These are phyloP conservation scores for Phaethornis superciliosus DNA, from an alignment of 2,113 vertebrate species.

Conservation along the genomic window DNA sequence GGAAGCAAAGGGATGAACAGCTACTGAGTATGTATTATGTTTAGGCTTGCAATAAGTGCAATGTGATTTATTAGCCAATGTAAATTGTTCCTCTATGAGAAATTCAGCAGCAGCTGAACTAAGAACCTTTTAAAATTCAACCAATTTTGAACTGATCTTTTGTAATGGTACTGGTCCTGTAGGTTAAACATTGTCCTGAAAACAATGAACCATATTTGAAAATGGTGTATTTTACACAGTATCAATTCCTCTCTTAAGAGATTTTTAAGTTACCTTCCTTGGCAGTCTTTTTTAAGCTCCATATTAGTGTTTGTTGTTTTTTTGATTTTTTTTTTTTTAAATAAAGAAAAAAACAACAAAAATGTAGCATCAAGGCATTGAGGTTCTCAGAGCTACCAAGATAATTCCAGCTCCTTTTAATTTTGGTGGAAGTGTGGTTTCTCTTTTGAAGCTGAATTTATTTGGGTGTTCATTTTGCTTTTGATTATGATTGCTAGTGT, in stretches of 20 bases:
- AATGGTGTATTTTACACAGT: neutral
- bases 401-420: neutral
- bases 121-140: neutral
- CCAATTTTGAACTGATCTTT: neutral
- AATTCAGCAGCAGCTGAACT: neutral
- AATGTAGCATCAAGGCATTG: neutral
- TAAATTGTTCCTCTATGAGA: neutral
- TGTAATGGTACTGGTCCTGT: neutral
- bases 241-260: neutral
- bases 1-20: constrained; percentile 96
- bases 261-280: neutral
- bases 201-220: neutral
- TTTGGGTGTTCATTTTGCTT: neutral
- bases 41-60: neutral
- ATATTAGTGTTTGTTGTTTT: neutral
- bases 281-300: neutral
- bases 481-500: neutral
- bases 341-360: neutral
- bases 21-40: constrained; percentile 89
- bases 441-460: neutral
- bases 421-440: neutral
- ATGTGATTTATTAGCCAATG: neutral
- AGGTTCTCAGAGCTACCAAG: neutral
- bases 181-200: neutral
- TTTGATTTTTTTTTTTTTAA: neutral